A percentile compares a stretch with the other conserved stretches of the same genome.
phyloP scores from a whole-genome alignment of 2,888 invertebrate species.

The Tetrapedia diversipes region DNA sequence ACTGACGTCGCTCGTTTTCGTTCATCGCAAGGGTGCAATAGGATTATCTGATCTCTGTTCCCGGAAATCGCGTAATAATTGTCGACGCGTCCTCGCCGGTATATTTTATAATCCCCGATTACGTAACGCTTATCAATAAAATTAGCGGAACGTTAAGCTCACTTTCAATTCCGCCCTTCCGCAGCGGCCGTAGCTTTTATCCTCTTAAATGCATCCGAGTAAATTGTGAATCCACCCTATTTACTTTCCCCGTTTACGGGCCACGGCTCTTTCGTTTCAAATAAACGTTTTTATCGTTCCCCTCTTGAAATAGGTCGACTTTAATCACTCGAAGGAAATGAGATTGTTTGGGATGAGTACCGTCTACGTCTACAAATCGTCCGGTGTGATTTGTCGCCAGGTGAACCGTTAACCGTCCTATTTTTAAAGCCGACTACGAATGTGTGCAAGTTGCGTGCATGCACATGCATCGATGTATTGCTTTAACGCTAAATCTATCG shows the following conservation, averaged over 20 bases:
- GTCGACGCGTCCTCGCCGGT: neutral
- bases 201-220: conserved; percentile 30
- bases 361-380: conserved; percentile 16
- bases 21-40: neutral
- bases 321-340: conserved; percentile 50
- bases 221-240: conserved; percentile 39
- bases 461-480: neutral
- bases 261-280: conserved; percentile 24
- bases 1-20: neutral
- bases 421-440: neutral
- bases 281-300: conserved; percentile 38
- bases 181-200: conserved; percentile 22
- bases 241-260: conserved; percentile 37
- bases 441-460: no score
- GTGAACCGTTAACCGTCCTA: neutral
- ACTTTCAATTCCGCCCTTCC: neutral
- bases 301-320: conserved; percentile 34
- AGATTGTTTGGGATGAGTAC: conserved; percentile 39
- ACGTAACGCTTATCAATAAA: conserved; percentile 19
- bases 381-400: conserved; percentile 4
- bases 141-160: conserved; percentile 11
- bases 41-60: neutral
- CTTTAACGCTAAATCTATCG: no score
- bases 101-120: conserved; percentile 18
- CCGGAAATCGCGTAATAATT: neutral